Evolutionary conservation across 2,113 vertebrate genomes (phyloP).

Genomic region (Marcusenius ussheri): DNA sequence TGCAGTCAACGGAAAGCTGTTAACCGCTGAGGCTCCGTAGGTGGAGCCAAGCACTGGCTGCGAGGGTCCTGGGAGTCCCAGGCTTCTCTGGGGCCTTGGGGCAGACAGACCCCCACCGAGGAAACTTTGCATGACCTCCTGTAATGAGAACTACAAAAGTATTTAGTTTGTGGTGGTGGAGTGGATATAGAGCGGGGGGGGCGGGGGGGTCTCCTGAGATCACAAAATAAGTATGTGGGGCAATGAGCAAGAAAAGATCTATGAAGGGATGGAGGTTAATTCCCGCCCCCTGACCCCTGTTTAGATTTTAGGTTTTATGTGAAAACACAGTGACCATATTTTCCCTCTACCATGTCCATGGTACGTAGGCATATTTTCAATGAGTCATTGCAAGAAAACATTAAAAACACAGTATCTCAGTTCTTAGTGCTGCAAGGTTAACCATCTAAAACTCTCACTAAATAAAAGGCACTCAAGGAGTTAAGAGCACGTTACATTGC

Average conservation of each 20-base stretch:
- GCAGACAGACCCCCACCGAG: conserved; percentile 40
- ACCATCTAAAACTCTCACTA: not conserved
- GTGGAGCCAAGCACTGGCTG: conserved; percentile 31
- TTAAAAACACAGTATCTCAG: not conserved
- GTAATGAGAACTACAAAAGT: conserved; percentile 49
- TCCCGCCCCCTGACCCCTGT: conserved; percentile 17
- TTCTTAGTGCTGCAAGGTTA: not conserved
- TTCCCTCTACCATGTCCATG: not conserved
- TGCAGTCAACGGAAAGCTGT: conserved; percentile 33
- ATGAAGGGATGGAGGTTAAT: conserved; percentile 30
- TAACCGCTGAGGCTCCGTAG: conserved; percentile 32
- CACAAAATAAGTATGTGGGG: conserved; percentile 36
- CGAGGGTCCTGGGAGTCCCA: conserved; percentile 33
- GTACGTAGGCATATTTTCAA: not conserved
- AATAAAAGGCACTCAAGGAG: not conserved
- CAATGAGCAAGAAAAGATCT: conserved; percentile 32
- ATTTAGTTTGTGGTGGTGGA: conserved; percentile 30
- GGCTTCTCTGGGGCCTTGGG: conserved; percentile 30
- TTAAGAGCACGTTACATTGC: not conserved
- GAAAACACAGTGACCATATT: not conserved
- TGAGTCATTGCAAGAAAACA: not conserved
- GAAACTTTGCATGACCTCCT: conserved; percentile 55
- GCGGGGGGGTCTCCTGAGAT: conserved; percentile 35
- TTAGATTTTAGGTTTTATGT: conserved; percentile 2
- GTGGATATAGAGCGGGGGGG: not conserved